phyloP scores from a whole-genome alignment of 2,113 vertebrate species.

The Pachycephala philippinensis region DNA sequence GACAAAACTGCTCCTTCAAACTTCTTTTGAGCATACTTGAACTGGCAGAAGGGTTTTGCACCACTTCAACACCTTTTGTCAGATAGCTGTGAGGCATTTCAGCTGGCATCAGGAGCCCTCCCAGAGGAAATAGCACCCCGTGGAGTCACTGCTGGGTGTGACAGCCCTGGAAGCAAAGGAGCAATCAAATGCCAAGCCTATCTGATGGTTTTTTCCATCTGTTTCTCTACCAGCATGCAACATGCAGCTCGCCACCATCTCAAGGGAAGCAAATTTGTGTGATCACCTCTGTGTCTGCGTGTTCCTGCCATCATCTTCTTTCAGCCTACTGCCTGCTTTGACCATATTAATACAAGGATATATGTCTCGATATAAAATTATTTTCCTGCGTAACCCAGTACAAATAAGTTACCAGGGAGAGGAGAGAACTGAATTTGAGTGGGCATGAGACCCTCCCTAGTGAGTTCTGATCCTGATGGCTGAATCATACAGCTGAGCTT shows the following conservation, averaged over 20 bases:
- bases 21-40: background rate
- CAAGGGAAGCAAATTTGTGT: background rate
- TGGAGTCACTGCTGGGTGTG: background rate
- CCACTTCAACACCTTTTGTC: background rate
- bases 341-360: background rate
- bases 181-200: background rate
- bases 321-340: background rate
- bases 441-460: background rate
- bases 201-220: background rate
- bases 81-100: background rate
- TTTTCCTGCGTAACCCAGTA: background rate
- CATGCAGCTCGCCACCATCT: background rate
- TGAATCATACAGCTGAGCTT: background rate
- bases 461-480: background rate
- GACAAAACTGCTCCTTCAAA: background rate
- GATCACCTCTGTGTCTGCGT: fast-evolving
- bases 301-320: background rate
- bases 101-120: background rate
- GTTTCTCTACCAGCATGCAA: background rate
- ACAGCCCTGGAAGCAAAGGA: constrained; percentile 5
- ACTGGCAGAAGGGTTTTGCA: constrained; percentile 23
- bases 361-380: fast-evolving
- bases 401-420: background rate
- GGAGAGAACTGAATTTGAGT: background rate
- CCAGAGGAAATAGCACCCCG: background rate